Evolutionary conservation across 1,140 invertebrate genomes (phyloP).

Genomic region (Pseudomyrmex gracilis): DNA sequence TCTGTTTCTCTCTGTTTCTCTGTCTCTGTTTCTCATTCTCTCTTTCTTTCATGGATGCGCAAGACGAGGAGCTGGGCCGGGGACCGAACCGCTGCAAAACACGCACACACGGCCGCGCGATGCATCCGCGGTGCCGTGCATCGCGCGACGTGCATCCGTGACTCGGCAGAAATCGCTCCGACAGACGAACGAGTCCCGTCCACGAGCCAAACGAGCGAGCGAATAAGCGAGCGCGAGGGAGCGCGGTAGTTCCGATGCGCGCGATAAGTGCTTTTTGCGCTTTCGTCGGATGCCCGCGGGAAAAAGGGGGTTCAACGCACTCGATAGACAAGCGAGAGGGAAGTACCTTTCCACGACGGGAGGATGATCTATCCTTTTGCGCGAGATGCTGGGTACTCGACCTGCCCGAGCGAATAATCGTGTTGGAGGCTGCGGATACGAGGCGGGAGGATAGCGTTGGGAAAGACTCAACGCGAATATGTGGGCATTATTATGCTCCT

Average conservation of each 20-base stretch:
- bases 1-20: conserved; percentile 7
- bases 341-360: conserved; percentile 13
- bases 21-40: not conserved
- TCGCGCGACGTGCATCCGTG: conserved; percentile 46
- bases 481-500: not conserved
- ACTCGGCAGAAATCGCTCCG: conserved; percentile 47
- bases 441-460: not conserved
- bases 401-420: conserved; percentile 18
- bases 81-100: conserved; percentile 51
- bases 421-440: not conserved
- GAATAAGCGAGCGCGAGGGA: not conserved
- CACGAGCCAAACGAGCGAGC: not conserved
- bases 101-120: conserved; percentile 46
- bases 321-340: conserved; percentile 31
- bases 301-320: conserved; percentile 48
- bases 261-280: conserved; percentile 55
- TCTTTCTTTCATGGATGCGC: conserved; percentile 53
- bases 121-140: conserved; percentile 21
- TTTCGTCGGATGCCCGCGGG: conserved; percentile 39
- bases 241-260: conserved; percentile 40
- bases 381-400: conserved; percentile 22
- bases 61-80: conserved; percentile 64
- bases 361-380: conserved; percentile 10
- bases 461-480: not conserved
- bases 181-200: conserved; percentile 19